A percentile compares a stretch with the other conserved stretches of the same genome.
phyloP scores from a whole-genome alignment of 2,113 vertebrate species.

The Seriola rivoliana region DNA sequence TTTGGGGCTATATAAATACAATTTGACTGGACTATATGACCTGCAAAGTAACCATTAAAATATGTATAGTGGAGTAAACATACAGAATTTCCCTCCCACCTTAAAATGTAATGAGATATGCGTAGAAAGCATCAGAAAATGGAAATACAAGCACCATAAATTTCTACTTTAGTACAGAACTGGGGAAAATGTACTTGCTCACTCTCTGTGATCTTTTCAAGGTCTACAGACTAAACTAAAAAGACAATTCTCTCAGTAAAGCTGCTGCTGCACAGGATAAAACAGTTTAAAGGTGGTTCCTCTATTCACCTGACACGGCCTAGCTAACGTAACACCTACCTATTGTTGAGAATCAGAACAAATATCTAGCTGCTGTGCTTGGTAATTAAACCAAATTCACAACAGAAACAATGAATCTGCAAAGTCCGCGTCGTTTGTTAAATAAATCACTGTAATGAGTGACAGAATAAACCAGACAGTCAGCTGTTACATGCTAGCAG shows the following conservation, averaged over 20 bases:
- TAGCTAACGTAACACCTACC: conserved; percentile 16
- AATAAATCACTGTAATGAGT: conserved; percentile 3
- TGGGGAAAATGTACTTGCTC: no score
- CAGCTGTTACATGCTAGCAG: conserved; percentile 63
- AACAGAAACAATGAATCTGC: background rate
- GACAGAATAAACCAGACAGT: conserved; percentile 44
- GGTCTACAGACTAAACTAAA: background rate
- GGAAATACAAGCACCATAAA: background rate
- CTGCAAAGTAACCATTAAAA: background rate
- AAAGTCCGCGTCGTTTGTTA: conserved; percentile 1
- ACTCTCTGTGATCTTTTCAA: background rate
- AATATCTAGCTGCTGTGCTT: background rate
- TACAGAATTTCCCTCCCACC: background rate
- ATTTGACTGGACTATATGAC: no score
- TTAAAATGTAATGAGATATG: background rate
- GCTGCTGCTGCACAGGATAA: conserved; percentile 24
- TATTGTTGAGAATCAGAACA: background rate
- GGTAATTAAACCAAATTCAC: rapidly evolving
- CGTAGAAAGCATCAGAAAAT: background rate
- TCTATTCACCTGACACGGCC: conserved; percentile 59
- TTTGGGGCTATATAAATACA: no score
- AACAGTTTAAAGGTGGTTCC: conserved; percentile 41
- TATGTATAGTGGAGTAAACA: background rate
- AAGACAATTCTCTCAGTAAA: conserved; percentile 20
- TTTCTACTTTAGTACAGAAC: background rate